Evolutionary conservation across 2,797 vertebrate genomes (phyloP).

Genomic region (Xenentodon cancila): DNA sequence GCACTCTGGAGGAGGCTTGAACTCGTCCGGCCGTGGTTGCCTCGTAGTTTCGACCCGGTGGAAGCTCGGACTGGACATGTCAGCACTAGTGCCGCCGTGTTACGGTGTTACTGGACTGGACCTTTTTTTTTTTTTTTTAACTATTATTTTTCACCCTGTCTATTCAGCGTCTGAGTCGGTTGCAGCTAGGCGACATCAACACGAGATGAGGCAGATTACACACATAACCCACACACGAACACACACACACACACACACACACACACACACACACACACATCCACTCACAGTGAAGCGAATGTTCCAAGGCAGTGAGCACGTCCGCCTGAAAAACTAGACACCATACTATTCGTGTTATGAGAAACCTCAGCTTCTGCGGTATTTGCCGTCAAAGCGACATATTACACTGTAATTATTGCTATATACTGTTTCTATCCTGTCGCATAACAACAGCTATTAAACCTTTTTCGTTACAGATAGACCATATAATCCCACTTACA

Average conservation of each 20-base stretch:
- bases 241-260: slow-evolving; percentile 58
- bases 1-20: slow-evolving; percentile 95
- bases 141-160: slow-evolving; percentile 30
- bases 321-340: slow-evolving; percentile 85
- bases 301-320: slow-evolving; percentile 85
- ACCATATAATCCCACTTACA: neutral
- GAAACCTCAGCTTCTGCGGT: neutral
- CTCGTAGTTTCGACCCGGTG: slow-evolving; percentile 76
- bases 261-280: slow-evolving; percentile 48
- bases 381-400: neutral
- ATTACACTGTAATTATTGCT: neutral
- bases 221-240: slow-evolving; percentile 35
- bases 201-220: slow-evolving; percentile 73
- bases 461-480: neutral
- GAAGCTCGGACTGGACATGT: slow-evolving; percentile 52
- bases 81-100: slow-evolving; percentile 44
- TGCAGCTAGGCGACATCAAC: slow-evolving; percentile 77
- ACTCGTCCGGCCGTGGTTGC: slow-evolving; percentile 87
- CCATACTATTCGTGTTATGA: slow-evolving; percentile 32
- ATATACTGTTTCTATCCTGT: fast-evolving
- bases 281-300: slow-evolving; percentile 75
- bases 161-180: slow-evolving; percentile 62
- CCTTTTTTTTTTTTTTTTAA: too few relatives aligned
- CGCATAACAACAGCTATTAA: neutral
- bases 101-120: slow-evolving; percentile 31